Base-by-base conservation (phyloP, 2,113 vertebrate species). In the Echinops telfairi region DNA sequence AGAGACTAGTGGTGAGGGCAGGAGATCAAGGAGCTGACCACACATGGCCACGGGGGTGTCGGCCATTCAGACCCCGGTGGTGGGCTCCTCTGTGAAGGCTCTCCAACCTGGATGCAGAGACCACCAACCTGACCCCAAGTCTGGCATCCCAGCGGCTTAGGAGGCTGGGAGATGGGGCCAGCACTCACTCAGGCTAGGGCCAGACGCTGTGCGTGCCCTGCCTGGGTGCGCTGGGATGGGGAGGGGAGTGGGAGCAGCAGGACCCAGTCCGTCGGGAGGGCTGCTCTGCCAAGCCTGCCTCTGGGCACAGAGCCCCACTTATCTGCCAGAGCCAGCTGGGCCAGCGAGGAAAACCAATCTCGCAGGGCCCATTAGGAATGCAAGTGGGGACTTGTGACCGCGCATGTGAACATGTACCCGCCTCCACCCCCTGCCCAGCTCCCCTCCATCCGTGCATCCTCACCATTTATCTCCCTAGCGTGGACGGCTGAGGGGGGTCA, bases 321-420 rank as follows among this genome's bases (percentile, higher is more conserved):
- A 95, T 85, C 95, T 96, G 68, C 33, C 47, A 27, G 88, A 88
- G 88, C 93, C 95, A 95, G 90, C 90, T 76, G 78, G 93, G 82
- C 89, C 78, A 15, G 93, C 16, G 19, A 80, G n/a, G 88, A 85
- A 89, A 94, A 70, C 73, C 95, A 78, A 75, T 92, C 90, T 92
- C 0, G 0, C 60, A 87, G 84, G 40, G 90, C 62, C 94, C 77
- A 7, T 79, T 88, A 92, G 33, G 95, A 75, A 96, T 96, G 93
- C 96, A 96, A 92, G 90, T 78, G 29, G 83, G 27, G 60, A 43
- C 80, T 53, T 4, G 70, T 12, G 70, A n/a, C 5, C 0, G 17
- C 1, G 1, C 12, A 10, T 16, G 89, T 0, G 47, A 83, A 23
- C 75, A 10, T 19, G 83, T 40, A 0, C 75, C 31, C 1, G 22